Evolutionary conservation across 2,888 invertebrate genomes (phyloP), one percentile per base, ranked within the genome.

Genomic region (Caenorhabditis drosophilae): DNA sequence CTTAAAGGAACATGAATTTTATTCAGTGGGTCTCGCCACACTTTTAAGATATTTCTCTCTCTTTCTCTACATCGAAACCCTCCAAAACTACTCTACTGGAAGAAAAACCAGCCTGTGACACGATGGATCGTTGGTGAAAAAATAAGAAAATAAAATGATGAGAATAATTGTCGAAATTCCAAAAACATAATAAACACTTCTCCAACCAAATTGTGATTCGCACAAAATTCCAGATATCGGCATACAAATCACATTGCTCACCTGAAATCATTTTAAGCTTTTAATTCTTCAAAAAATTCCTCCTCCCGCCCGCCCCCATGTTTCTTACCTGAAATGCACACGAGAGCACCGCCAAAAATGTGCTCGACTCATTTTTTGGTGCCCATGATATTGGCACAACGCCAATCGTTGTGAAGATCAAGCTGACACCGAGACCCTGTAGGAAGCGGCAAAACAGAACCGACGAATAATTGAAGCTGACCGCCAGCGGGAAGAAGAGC

Each of bases 221-320:
- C 72, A 72, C 12, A 72, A 31, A 2, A 48, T 31, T 16, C 69
- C 72, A 7, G 72, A 54, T 12, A 69, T 45, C 1, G 72, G 69
- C 67, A 67, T 72, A 1, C 67, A 55, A 38, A 72, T 23, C 27
- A 72, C 66, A 23, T 46, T 54, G 27, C 56, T 52, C 25, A 67
- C 35, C 59, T 67, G 62, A 15, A 42, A 42, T n/a, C 7, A 36
- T n/a, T n/a, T 9, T 36, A n/a, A 11, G 11, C 4, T 36, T 12
- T 36, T 36, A 7, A 7, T n/a, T 31, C 6, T 31, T 9, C 12
- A 31, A 31, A 9, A n/a, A n/a, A n/a, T 12, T 31, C 31, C 31
- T 9, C 12, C 31, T 6, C 12, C 12, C 31, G 7, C 31, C 12
- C 31, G 6, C 12, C 31, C 31, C 16, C 3, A 2, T 27, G 9